Evolutionary conservation across 2,113 vertebrate species (phyloP), one percentile per base, ranked within the genome.

Genomic region (Ia io): DNA sequence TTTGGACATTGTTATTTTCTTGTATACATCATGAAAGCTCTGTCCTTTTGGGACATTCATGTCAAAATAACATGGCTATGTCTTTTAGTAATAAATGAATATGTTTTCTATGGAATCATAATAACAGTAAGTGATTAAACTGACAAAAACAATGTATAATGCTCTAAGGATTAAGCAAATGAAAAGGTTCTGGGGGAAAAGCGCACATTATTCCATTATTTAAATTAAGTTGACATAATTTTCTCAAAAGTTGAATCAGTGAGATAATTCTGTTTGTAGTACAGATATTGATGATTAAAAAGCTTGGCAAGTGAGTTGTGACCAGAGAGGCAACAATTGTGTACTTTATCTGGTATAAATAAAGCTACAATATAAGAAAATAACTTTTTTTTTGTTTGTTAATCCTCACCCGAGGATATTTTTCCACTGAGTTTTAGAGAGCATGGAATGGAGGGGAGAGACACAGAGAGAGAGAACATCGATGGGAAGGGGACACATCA

Each of bases 251-350:
- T 53, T 89, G 4, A 84, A 67, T 79, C n/a, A 53, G 14, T 96
- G 47, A 73, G 40, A 73, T 88, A 91, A 93, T 85, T 3, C 6
- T 82, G 25, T 83, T 70, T 96, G 14, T 88, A 53, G 11, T 73
- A 90, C 13, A 87, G 40, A 65, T 80, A 84, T 28, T 74, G 40
- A 74, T 82, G 3, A 88, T 83, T 93, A 76, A 93, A 95, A 67
- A 83, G 4, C n/a, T 94, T 94, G 40, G 49, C 69, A 93, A 56
- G 11, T 20, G 28, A 65, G 2, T 37, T 95, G n/a, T 56, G 69
- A 73, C 22, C 3, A 0, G 23, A 89, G 7, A 63, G 20, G 20
- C 20, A 89, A 86, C 95, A 69, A 56, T 16, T n/a, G 3, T n/a
- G 20, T 77, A 4, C 18, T 88, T 96, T 94, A 42, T 82, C 42